Evolutionary conservation across 2,113 vertebrate species (phyloP), one percentile per base, ranked within the genome.

Genomic region (Tupaia chinensis): DNA sequence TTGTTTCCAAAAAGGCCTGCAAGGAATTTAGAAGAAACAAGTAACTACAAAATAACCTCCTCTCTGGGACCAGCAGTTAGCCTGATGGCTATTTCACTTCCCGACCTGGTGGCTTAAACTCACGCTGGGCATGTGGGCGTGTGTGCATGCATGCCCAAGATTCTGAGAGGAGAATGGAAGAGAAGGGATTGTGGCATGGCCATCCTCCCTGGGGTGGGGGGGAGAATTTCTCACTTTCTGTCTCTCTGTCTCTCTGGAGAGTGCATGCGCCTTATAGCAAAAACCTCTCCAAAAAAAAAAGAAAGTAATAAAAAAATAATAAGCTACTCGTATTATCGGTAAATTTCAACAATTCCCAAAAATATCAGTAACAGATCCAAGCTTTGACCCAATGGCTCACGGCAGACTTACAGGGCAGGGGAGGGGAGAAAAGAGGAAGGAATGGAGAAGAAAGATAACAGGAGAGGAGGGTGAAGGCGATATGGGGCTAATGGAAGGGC

Each of bases 11-110:
- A 83, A 77, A 9, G 58, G 12, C 34, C 63, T 77, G 25, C 80
- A 84, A 66, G 76, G 63, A 29, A 85, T 9, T 87, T 22, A 76
- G 20, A 69, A 82, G 25, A 73, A 91, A 91, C 6, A 11, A 66
- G 63, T 22, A 4, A 74, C 20, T 63, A 8, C 14, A 80, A 81
- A 70, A 60, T 58, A 65, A 16, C 53, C 29, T 89, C 56, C 56
- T 54, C 72, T 20, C 11, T 44, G 44, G 44, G 44, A 44, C 44
- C 44, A 44, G 44, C 5, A 5, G 44, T 44, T 44, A 44, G 44
- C 44, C 3, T 44, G 4, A 44, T 44, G 44, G 44, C 44, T 44
- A 44, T 44, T 44, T 44, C 44, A 44, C 44, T 44, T 44, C 44
- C 44, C 3, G 44, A 44, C 44, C 44, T 5, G 5, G 44, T 44